Evolutionary conservation across 1,140 invertebrate species (phyloP).

Genomic region (Philotrypesis tridentata): DNA sequence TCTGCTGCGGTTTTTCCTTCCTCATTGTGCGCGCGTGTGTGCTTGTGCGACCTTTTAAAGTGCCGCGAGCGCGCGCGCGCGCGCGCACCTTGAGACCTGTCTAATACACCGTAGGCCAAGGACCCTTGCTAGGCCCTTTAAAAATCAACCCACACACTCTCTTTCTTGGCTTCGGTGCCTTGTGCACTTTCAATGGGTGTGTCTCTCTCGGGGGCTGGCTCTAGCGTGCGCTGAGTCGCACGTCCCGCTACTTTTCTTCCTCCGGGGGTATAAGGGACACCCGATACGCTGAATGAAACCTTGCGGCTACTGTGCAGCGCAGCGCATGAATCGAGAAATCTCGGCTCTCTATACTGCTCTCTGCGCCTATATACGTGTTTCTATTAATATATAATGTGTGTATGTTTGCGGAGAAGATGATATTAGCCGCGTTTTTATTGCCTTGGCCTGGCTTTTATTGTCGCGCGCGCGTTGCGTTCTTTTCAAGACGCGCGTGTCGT

Average conservation of each 20-base stretch:
- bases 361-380: too few relatives aligned
- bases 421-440: constrained; percentile 31
- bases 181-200: constrained; percentile 45
- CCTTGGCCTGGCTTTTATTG: constrained; percentile 30
- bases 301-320: background rate
- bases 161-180: background rate
- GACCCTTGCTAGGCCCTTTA: constrained; percentile 62
- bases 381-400: too few relatives aligned
- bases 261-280: background rate
- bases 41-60: constrained; percentile 64
- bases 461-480: constrained; percentile 11
- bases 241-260: background rate
- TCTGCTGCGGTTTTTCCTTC: constrained; percentile 53
- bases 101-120: constrained; percentile 57
- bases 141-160: constrained; percentile 53
- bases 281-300: constrained; percentile 24
- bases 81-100: constrained; percentile 66
- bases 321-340: background rate
- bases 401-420: constrained; percentile 4
- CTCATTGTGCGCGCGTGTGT: constrained; percentile 29
- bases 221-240: background rate
- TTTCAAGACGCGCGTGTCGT: background rate
- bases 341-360: too few relatives aligned
- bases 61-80: background rate
- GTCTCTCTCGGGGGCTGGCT: too few relatives aligned